Evolutionary conservation across 2,888 invertebrate genomes (phyloP), one percentile per base, ranked within the genome.

Genomic region (Machimus atricapillus): DNA sequence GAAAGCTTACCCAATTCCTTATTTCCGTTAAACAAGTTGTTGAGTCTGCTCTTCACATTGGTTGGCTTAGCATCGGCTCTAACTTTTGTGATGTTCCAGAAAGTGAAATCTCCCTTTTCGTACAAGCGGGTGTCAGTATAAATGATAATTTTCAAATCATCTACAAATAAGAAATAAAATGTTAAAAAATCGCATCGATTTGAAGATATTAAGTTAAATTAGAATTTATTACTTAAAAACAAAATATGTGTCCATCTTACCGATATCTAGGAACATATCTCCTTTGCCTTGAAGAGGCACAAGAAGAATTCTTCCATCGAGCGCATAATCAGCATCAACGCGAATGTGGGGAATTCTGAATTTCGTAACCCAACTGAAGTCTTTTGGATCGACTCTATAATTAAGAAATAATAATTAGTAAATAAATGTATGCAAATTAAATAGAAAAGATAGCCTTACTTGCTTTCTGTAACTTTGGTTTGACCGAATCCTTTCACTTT

Each of bases 21-120:
- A 87, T 95, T 95, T 85, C 96, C 96, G 90, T 96, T 95, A 90
- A 96, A 96, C 37, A 96, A 92, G 91, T 96, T 96, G 86, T 95
- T 94, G 94, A 96, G 94, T 87, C 95, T 93, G 79, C 95, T 92
- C 90, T 93, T 94, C 31, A 96, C 91, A n/a, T 94, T 94, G 19
- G 94, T 94, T 87, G 96, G 94, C 16, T 93, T 92, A 90, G 95
- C 94, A 90, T 95, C 94, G 0, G 95, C 94, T 89, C 94, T 94
- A 16, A 95, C 94, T 78, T 91, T 93, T 23, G 95, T 95, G 1
- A 96, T 94, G 90, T 95, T 95, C 92, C 95, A 96, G 91, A 96
- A 96, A 86, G 94, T 93, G 87, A 94, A 94, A 46, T 94, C 94
- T 88, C 94, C 94, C 90, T 94, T 95, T 89, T 94, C 94, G 89